phyloP scores from a whole-genome alignment of 2,888 invertebrate species.

The Autographa gamma region DNA sequence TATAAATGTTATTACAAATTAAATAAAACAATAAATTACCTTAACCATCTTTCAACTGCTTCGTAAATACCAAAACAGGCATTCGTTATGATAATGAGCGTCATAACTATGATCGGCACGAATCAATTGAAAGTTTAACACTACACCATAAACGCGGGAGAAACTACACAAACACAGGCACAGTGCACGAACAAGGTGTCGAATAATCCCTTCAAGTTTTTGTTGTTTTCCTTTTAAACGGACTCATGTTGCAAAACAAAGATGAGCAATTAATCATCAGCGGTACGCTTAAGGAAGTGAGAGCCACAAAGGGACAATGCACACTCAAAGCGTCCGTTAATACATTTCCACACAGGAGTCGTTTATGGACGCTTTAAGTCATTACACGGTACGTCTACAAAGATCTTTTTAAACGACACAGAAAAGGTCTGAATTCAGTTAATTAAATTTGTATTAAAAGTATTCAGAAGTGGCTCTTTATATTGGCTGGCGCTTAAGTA shows the following conservation, averaged over 20 bases:
- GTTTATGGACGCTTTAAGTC: slow-evolving; percentile 84
- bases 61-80: slow-evolving; percentile 49
- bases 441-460: slow-evolving; percentile 87
- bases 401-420: slow-evolving; percentile 81
- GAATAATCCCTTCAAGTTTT: slow-evolving; percentile 62
- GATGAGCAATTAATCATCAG: slow-evolving; percentile 78
- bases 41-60: slow-evolving; percentile 40
- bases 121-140: slow-evolving; percentile 58
- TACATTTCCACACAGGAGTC: slow-evolving; percentile 84
- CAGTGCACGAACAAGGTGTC: slow-evolving; percentile 62
- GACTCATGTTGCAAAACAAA: slow-evolving; percentile 66
- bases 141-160: slow-evolving; percentile 55
- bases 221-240: slow-evolving; percentile 58
- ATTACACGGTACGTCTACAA: slow-evolving; percentile 85
- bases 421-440: slow-evolving; percentile 81
- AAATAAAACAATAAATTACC: slow-evolving; percentile 45
- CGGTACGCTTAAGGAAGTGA: slow-evolving; percentile 70
- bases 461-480: slow-evolving; percentile 82
- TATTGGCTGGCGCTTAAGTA: slow-evolving; percentile 85
- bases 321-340: slow-evolving; percentile 78
- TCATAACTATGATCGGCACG: slow-evolving; percentile 48
- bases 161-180: slow-evolving; percentile 57
- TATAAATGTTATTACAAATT: slow-evolving; percentile 26
- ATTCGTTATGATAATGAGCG: slow-evolving; percentile 52
- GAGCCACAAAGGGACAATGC: slow-evolving; percentile 76